Evolutionary conservation across 2,113 vertebrate genomes (phyloP).

Genomic region (Toxotes jaculatrix): DNA sequence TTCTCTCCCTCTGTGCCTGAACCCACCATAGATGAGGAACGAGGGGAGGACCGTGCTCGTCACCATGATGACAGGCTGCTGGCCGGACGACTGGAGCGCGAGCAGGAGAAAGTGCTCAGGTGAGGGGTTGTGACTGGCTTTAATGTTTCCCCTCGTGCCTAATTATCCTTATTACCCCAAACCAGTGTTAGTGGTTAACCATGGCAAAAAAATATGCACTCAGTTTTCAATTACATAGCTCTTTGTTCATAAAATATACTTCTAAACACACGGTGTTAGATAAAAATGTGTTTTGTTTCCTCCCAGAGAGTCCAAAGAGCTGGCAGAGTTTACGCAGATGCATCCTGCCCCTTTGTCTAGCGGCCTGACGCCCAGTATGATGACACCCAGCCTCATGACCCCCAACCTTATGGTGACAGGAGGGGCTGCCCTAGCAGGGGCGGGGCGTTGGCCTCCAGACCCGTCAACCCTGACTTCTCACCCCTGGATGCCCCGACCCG

Average conservation of each 20-base stretch:
- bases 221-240: too few relatives aligned
- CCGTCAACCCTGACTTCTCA: slow-evolving; percentile 92
- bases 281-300: neutral
- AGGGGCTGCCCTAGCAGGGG: slow-evolving; percentile 86
- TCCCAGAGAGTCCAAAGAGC: slow-evolving; percentile 93
- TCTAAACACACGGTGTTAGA: neutral
- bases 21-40: slow-evolving; percentile 88
- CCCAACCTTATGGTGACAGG: slow-evolving; percentile 98
- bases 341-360: slow-evolving; percentile 88
- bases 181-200: too few relatives aligned
- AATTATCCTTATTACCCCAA: neutral
- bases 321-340: slow-evolving; percentile 92
- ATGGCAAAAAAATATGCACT: too few relatives aligned
- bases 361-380: slow-evolving; percentile 82
- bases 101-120: slow-evolving; percentile 96
- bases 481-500: slow-evolving; percentile 92
- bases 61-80: slow-evolving; percentile 91
- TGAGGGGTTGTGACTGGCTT: slow-evolving; percentile 67
- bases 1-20: slow-evolving; percentile 68
- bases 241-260: too few relatives aligned
- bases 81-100: slow-evolving; percentile 90
- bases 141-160: neutral
- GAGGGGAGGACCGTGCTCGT: slow-evolving; percentile 86
- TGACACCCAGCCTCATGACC: slow-evolving; percentile 86
- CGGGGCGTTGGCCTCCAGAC: slow-evolving; percentile 92